Conservation (phyloP, 2,888 invertebrate species). For the Tinea trinotella region DNA sequence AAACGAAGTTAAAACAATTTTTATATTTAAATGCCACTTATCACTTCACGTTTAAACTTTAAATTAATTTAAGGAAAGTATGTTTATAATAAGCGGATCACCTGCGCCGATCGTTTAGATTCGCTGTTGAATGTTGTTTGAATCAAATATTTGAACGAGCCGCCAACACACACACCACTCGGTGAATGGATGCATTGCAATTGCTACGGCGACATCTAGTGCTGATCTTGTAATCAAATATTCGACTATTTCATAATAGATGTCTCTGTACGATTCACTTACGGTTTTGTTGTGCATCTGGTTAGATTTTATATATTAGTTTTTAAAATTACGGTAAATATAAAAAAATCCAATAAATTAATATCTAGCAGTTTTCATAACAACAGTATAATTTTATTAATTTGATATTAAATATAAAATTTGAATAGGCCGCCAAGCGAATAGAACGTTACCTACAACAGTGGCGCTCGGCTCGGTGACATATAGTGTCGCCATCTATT, state of each 20-base stretch:
- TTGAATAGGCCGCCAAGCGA: too few species aligned
- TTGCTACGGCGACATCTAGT: conserved; percentile 21
- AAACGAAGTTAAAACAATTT: neutral
- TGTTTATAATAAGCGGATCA: conserved; percentile 21
- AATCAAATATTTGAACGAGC: conserved; percentile 53
- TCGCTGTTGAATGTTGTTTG: conserved; percentile 61
- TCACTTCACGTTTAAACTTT: conserved; percentile 2
- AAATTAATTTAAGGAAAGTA: conserved; percentile 7
- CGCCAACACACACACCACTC: conserved; percentile 31
- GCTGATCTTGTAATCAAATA: too few species aligned
- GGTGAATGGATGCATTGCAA: neutral
- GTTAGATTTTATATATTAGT: too few species aligned
- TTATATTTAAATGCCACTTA: neutral
- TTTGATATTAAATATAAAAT: too few species aligned
- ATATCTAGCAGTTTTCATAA: too few species aligned
- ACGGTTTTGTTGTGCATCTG: too few species aligned
- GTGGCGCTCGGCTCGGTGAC: conserved; percentile 20
- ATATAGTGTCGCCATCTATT: conserved; percentile 35
- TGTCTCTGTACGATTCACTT: too few species aligned
- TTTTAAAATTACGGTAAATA: too few species aligned
- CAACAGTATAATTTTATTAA: too few species aligned
- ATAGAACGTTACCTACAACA: too few species aligned
- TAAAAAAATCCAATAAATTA: too few species aligned
- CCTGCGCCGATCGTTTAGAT: conserved; percentile 40
- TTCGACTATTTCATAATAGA: too few species aligned